Evolutionary conservation across 2,888 invertebrate genomes (phyloP), one percentile per base, ranked within the genome.

Genomic region (Polydrusus tereticollis): DNA sequence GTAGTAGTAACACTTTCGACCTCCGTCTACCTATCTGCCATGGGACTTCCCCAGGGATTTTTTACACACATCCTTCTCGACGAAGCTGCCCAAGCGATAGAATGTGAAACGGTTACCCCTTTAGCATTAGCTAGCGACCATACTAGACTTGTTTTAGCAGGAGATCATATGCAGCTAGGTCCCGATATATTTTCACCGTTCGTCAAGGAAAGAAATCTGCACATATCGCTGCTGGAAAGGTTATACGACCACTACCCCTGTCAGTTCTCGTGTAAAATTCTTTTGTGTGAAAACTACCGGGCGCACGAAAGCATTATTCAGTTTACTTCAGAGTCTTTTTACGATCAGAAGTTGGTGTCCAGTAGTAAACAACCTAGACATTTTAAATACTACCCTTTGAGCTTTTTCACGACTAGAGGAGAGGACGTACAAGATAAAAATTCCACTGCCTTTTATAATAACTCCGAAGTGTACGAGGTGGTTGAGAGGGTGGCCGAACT

Each of bases 31-130:
- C 85, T 95, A 60, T 90, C 91, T 45, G 89, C 91, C 2, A 84
- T 94, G 78, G 90, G 91, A 20, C 84, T 93, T 43, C 89, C 89
- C 4, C 89, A 89, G 84, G 92, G 92, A 80, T 88, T 88, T 77
- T 93, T 94, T 80, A 93, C 93, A 0, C 95, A 95, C 84, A 93
- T 95, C 75, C 88, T 95, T 68, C 87, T 95, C 59, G 95, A 95
- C 83, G 95, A 95, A 86, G 95, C 95, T 0, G 95, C 95, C 0
- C 95, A 95, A 83, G 94, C 94, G 0, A 90, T 94, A 87, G 95
- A 95, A 84, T 93, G 93, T 85, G 95, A 95, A 84, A 93, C 93
- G 0, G 89, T 95, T 12, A 93, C 93, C 85, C 94, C 95, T 0
- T 82, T 95, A 65, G 91, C 93, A 0, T 82, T 94, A 69, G 94